Conservation (phyloP, 2,797 vertebrate genomes). For the Dipus sagitta region DNA sequence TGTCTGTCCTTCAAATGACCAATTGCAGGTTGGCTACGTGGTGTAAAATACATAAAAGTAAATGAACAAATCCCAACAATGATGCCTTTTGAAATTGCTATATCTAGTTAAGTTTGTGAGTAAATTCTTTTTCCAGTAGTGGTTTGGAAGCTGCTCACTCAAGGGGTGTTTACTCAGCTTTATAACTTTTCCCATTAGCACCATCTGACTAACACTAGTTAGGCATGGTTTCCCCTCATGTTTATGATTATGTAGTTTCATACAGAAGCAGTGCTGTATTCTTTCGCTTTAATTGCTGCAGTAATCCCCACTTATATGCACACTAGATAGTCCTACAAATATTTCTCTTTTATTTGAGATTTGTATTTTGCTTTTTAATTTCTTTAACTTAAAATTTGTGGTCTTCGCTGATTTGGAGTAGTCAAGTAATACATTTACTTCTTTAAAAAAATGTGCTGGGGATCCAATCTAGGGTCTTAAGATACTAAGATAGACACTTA, state of each 20-base stretch:
- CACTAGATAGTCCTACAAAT: slow-evolving; percentile 54
- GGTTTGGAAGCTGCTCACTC: slow-evolving; percentile 53
- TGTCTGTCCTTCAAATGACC: slow-evolving; percentile 49
- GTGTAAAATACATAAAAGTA: slow-evolving; percentile 60
- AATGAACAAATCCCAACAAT: slow-evolving; percentile 53
- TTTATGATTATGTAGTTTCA: slow-evolving; percentile 66
- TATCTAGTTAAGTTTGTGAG: slow-evolving; percentile 66
- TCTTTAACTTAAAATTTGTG: slow-evolving; percentile 57
- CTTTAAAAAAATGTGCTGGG: background rate
- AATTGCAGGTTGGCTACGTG: slow-evolving; percentile 45
- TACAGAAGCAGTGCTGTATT: slow-evolving; percentile 68
- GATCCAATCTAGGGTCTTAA: background rate
- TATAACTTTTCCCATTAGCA: slow-evolving; percentile 55
- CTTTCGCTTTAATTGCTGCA: slow-evolving; percentile 61
- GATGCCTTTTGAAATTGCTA: slow-evolving; percentile 52
- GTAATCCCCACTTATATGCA: background rate
- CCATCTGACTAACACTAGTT: slow-evolving; percentile 41
- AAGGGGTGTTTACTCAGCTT: slow-evolving; percentile 56
- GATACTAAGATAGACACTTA: background rate
- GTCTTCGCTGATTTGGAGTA: slow-evolving; percentile 54
- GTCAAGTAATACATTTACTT: slow-evolving; percentile 33
- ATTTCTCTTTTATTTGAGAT: slow-evolving; percentile 64
- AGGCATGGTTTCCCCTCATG: slow-evolving; percentile 1
- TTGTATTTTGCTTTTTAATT: slow-evolving; percentile 51
- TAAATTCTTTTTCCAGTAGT: slow-evolving; percentile 63